These are phyloP conservation scores for Forbesichthys agassizii DNA, from an alignment of 2,113 vertebrate genomes.

Conservation along the genomic window DNA sequence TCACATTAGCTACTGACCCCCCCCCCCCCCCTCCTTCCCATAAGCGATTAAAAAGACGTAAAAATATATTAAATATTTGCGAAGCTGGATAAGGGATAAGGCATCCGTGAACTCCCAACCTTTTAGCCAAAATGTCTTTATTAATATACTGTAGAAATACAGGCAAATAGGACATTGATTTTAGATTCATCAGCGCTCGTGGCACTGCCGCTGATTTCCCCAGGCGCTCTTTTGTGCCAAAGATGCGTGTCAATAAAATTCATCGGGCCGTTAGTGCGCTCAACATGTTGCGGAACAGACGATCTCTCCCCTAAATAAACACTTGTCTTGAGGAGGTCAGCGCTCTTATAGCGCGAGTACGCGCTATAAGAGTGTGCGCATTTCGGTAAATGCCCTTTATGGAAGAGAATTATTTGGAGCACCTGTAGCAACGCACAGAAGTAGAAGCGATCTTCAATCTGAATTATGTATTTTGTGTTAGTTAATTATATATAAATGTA, in stretches of 20 bases:
- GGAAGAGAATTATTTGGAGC: too few species aligned
- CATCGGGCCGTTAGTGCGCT: slow-evolving; percentile 80
- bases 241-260: slow-evolving; percentile 85
- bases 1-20: slow-evolving; percentile 64
- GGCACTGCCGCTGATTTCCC: slow-evolving; percentile 84
- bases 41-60: slow-evolving; percentile 71
- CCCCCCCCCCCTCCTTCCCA: slow-evolving; percentile 33
- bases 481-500: too few species aligned
- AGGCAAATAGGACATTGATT: slow-evolving; percentile 83
- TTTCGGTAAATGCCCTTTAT: too few species aligned
- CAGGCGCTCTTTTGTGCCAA: slow-evolving; percentile 79
- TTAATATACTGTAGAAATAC: slow-evolving; percentile 68
- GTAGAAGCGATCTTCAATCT: too few species aligned
- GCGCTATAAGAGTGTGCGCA: not conserved
- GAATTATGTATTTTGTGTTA: too few species aligned
- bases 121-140: slow-evolving; percentile 31
- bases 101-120: slow-evolving; percentile 61
- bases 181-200: slow-evolving; percentile 78
- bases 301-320: slow-evolving; percentile 73
- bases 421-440: too few species aligned
- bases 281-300: slow-evolving; percentile 80
- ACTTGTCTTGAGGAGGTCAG: slow-evolving; percentile 57
- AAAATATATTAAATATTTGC: slow-evolving; percentile 74
- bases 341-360: not conserved
- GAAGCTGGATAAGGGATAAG: slow-evolving; percentile 65